These are phyloP conservation scores for Carabus problematicus DNA, from an alignment of 2,888 invertebrate species.

Conservation along the genomic window DNA sequence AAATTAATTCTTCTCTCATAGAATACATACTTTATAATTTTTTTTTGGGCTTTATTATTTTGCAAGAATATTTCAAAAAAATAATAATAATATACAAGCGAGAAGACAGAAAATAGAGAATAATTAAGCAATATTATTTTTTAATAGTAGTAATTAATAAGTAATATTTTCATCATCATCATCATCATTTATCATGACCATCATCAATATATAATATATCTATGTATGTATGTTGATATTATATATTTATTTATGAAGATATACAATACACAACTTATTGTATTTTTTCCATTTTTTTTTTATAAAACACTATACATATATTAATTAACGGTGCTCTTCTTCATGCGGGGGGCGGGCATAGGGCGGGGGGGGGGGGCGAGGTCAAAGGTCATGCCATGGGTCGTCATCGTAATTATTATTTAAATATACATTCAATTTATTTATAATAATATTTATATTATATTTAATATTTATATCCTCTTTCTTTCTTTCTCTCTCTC, in stretches of 20 bases:
- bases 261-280: conserved; percentile 59
- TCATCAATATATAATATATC: conserved; percentile 39
- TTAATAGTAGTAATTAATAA: conserved; percentile 29
- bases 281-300: conserved; percentile 48
- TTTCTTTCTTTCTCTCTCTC: neutral
- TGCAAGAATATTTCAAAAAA: conserved; percentile 51
- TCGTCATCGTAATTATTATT: conserved; percentile 60
- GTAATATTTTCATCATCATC: conserved; percentile 43
- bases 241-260: conserved; percentile 45
- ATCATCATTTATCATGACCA: conserved; percentile 10
- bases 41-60: conserved; percentile 57
- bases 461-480: conserved; percentile 1
- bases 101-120: conserved; percentile 56
- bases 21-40: conserved; percentile 47
- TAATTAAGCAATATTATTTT: conserved; percentile 57
- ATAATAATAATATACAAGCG: conserved; percentile 51
- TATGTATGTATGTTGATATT: conserved; percentile 52
- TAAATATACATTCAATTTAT: conserved; percentile 3
- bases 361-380: too few species aligned
- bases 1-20: conserved; percentile 47
- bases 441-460: conserved; percentile 17
- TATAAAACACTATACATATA: conserved; percentile 49
- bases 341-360: too few species aligned
- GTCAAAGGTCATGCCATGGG: conserved; percentile 60
- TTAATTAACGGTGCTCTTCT: conserved; percentile 45